Percentiles rank a stretch among this genome's conserved stretches.
These are phyloP conservation scores for Anneissia japonica DNA, from an alignment of 35 echinoderm and acorn worm species.

Conservation along the genomic window DNA sequence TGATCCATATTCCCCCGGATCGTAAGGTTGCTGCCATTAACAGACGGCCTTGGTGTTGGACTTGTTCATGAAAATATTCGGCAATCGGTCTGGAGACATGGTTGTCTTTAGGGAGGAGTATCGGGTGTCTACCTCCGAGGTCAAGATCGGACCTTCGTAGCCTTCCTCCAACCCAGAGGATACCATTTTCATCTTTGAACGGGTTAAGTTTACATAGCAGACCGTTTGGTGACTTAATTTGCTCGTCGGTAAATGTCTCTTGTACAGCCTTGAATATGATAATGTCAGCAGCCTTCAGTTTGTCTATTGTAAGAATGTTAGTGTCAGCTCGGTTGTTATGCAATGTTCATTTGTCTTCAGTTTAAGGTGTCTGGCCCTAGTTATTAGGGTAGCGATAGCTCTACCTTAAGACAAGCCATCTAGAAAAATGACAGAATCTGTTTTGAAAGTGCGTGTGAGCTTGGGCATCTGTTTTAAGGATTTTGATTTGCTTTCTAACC, in stretches of 20 bases:
- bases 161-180: constrained; percentile 42
- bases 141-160: not conserved
- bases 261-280: too few species aligned
- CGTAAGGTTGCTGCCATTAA: constrained; percentile 6
- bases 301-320: too few species aligned
- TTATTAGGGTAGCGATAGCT: too few species aligned
- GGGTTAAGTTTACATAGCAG: constrained; percentile 16
- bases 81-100: constrained; percentile 28
- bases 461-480: not conserved
- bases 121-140: constrained; percentile 8
- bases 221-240: too few species aligned
- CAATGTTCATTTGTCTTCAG: too few species aligned
- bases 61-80: constrained; percentile 33
- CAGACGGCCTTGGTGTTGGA: constrained; percentile 29
- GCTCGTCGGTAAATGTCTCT: too few species aligned
- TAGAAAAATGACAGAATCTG: not conserved
- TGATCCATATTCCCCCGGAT: constrained; percentile 26
- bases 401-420: too few species aligned
- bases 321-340: too few species aligned
- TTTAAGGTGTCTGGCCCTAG: too few species aligned
- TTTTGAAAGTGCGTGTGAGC: not conserved
- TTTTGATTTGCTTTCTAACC: not conserved
- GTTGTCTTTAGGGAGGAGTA: constrained; percentile 30
- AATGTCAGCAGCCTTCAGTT: too few species aligned
- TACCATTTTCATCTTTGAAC: constrained; percentile 24